Percentiles rank a stretch among this genome's conserved stretches.
Conservation (phyloP, 30 jellyfish, hydroid and myxozoan species). For the Phacellophora camtschatica region DNA sequence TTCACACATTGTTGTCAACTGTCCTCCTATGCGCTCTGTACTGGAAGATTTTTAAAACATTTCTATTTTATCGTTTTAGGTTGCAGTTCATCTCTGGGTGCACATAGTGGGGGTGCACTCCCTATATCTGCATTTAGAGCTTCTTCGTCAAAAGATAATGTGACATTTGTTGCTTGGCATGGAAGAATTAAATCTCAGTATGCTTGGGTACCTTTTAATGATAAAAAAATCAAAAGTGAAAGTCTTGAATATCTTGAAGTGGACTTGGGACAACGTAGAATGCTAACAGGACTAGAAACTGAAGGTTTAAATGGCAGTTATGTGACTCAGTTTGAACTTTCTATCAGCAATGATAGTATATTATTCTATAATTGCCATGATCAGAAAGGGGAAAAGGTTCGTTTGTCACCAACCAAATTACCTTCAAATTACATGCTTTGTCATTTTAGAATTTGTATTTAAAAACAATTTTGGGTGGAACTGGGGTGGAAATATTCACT, state of each 20-base stretch:
- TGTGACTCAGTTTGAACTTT: not conserved
- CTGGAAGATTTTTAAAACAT: no score
- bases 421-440: no score
- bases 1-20: no score
- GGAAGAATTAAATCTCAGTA: not conserved
- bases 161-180: not conserved
- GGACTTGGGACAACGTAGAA: slow-evolving; percentile 26
- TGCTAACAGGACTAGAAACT: slow-evolving; percentile 54
- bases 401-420: no score
- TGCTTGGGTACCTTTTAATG: not conserved
- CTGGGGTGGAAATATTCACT: no score
- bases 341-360: not conserved
- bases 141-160: not conserved
- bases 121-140: no score
- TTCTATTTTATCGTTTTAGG: no score
- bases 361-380: not conserved
- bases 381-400: slow-evolving; percentile 6
- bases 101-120: no score
- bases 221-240: not conserved
- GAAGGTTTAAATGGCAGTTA: slow-evolving; percentile 20
- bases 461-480: no score
- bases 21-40: no score
- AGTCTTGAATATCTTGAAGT: slow-evolving; percentile 30
- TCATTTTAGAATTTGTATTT: no score
- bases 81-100: no score